Evolutionary conservation across 2,888 invertebrate species (phyloP).

Genomic region (Drosophila koepferae): DNA sequence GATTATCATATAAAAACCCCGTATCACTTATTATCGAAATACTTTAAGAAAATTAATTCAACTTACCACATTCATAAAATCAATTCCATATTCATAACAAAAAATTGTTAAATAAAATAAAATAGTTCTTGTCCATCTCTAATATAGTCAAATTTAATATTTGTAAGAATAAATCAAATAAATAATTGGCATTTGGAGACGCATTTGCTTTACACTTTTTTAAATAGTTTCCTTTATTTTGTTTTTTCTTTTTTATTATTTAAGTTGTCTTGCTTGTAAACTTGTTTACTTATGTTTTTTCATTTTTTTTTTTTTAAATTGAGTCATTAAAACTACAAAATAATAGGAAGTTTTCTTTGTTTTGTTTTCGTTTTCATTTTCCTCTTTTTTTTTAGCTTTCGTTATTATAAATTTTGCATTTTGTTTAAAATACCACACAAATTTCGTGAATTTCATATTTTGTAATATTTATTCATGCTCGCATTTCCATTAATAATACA

Average conservation of each 20-base stretch:
- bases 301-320: conserved; percentile 9
- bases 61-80: not conserved
- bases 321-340: conserved; percentile 72
- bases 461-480: conserved; percentile 35
- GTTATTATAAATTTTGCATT: conserved; percentile 31
- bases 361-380: conserved; percentile 30
- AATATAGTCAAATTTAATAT: not conserved
- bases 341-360: conserved; percentile 73
- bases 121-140: not conserved
- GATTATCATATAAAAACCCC: not conserved
- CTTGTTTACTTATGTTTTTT: conserved; percentile 35
- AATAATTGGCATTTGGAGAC: conserved; percentile 10
- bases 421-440: conserved; percentile 54
- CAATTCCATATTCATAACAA: not conserved
- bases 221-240: conserved; percentile 66
- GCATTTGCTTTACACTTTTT: conserved; percentile 28
- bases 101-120: not conserved
- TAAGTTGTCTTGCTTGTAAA: conserved; percentile 41
- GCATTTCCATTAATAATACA: conserved; percentile 47
- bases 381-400: conserved; percentile 24
- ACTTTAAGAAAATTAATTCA: not conserved
- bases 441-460: conserved; percentile 31
- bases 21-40: not conserved
- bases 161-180: not conserved
- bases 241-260: conserved; percentile 52